Evolutionary conservation across 2,888 invertebrate species (phyloP).

Genomic region (Muscina levida): DNA sequence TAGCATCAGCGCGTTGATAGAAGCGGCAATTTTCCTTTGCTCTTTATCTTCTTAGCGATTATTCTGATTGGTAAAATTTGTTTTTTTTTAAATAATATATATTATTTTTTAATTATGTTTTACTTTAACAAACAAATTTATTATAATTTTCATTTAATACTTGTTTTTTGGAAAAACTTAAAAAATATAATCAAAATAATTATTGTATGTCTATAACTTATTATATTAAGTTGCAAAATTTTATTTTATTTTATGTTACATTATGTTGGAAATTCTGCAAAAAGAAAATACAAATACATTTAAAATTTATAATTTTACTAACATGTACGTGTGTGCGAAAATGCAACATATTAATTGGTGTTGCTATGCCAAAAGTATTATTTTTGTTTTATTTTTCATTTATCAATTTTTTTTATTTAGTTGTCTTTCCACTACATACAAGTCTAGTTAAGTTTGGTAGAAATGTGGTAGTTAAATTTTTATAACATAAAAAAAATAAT

Average conservation of each 20-base stretch:
- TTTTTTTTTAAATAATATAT: slow-evolving; percentile 31
- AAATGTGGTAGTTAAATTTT: background rate
- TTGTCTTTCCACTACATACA: slow-evolving; percentile 16
- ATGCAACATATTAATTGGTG: slow-evolving; percentile 50
- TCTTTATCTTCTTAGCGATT: no score
- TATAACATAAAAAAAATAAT: background rate
- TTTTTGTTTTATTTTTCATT: slow-evolving; percentile 49
- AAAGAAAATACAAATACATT: background rate
- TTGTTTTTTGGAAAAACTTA: slow-evolving; percentile 62
- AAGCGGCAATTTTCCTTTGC: no score
- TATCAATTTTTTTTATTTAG: background rate
- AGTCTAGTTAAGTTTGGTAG: slow-evolving; percentile 2
- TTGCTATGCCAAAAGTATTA: slow-evolving; percentile 67
- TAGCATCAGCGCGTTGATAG: no score
- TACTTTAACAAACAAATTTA: slow-evolving; percentile 14
- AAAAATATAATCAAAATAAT: slow-evolving; percentile 59
- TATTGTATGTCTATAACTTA: slow-evolving; percentile 29
- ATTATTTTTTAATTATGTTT: slow-evolving; percentile 33
- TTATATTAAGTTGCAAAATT: slow-evolving; percentile 46
- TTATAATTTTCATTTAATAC: slow-evolving; percentile 14
- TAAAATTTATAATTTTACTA: slow-evolving; percentile 23
- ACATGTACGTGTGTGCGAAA: slow-evolving; percentile 12
- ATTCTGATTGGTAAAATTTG: background rate
- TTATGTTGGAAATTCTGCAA: no score
- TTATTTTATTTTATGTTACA: background rate